phyloP scores from a whole-genome alignment of 1,140 invertebrate species.

The Pseudomyrmex sp. region DNA sequence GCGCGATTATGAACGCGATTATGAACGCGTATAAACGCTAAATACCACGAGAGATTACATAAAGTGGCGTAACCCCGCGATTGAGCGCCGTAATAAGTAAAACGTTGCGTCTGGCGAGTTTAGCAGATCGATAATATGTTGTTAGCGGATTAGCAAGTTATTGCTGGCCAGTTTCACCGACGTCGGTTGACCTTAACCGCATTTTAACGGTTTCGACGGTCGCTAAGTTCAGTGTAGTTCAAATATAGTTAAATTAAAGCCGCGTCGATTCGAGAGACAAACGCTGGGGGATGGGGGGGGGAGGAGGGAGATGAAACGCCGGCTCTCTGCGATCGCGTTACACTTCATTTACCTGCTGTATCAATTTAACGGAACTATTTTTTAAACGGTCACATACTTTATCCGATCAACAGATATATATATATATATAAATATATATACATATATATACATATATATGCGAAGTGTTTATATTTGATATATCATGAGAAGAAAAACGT shows the following conservation, averaged over 20 bases:
- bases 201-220: slow-evolving; percentile 2
- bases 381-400: background rate
- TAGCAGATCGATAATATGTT: slow-evolving; percentile 26
- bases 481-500: background rate
- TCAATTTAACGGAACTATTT: background rate
- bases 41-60: background rate
- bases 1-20: slow-evolving; percentile 14
- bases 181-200: slow-evolving; percentile 7
- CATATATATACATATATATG: too few relatives aligned
- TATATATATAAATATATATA: too few relatives aligned
- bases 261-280: too few relatives aligned
- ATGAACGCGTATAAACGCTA: background rate
- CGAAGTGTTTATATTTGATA: slow-evolving; percentile 45
- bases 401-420: slow-evolving; percentile 8
- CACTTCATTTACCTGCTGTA: slow-evolving; percentile 1
- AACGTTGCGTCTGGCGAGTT: slow-evolving; percentile 3
- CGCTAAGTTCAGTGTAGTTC: background rate
- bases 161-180: slow-evolving; percentile 15
- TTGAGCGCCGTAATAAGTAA: slow-evolving; percentile 13
- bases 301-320: background rate
- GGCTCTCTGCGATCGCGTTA: background rate
- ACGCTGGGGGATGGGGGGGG: background rate
- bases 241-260: background rate
- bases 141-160: slow-evolving; percentile 40
- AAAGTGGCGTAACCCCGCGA: slow-evolving; percentile 20